Evolutionary conservation across 2,888 invertebrate species (phyloP).

Genomic region (Troilus luridus): DNA sequence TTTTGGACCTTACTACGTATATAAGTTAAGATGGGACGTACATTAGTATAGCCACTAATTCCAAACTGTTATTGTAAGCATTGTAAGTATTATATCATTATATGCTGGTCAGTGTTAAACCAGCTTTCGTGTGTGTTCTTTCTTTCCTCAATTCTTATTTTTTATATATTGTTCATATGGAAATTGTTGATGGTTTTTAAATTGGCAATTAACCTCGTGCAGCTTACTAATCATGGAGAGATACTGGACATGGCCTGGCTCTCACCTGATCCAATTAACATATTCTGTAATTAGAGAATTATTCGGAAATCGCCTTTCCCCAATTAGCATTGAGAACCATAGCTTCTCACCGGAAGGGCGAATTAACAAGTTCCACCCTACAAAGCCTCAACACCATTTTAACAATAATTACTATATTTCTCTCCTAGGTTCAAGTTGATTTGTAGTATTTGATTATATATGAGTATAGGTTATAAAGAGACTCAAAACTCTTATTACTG

Average conservation of each 20-base stretch:
- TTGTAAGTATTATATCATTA: no score
- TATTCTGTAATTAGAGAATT: neutral
- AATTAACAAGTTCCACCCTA: neutral
- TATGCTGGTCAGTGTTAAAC: no score
- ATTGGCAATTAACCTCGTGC: neutral
- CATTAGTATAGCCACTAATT: no score
- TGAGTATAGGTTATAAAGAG: neutral
- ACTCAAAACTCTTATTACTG: neutral
- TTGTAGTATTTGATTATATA: neutral
- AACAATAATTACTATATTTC: neutral
- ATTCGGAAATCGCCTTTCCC: slow-evolving; percentile 15
- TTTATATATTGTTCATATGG: no score
- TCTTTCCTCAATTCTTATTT: no score
- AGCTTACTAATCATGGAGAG: neutral
- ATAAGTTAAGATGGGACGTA: no score
- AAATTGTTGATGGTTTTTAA: neutral
- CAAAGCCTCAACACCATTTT: neutral
- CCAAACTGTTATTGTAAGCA: no score
- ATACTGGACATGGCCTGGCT: neutral
- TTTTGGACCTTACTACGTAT: no score
- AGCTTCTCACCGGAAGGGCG: neutral
- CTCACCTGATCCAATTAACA: neutral
- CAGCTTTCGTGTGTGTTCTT: no score
- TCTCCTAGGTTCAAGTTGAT: neutral
- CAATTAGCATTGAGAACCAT: neutral